Base-by-base conservation (phyloP, 2,888 invertebrate species). In the Oxystoma pomonae region DNA sequence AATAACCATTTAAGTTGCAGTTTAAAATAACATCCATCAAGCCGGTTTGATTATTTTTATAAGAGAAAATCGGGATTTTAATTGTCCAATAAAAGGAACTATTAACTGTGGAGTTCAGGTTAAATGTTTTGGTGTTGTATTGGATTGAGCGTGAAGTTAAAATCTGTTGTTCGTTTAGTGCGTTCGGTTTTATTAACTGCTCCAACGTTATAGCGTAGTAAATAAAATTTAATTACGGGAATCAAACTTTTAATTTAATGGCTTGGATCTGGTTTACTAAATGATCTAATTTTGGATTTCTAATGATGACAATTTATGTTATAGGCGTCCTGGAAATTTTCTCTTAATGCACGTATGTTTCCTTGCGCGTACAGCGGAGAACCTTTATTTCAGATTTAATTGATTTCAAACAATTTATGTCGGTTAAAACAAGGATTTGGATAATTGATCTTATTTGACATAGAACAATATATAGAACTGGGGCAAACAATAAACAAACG, bases 1-100 rank as follows among this genome's bases (percentile, higher is more conserved):
- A 74, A 76, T 76, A 74, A 73, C 71, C 75, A 72, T 73, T 77
- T 76, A 76, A 74, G 75, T 73, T 73, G 76, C 76, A 76, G 76
- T 77, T 77, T 77, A 77, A 77, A 73, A 74, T 75, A 77, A 76
- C 75, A 74, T 71, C 74, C 69, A 72, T 70, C 64, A 53, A 67
- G 70, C 67, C 68, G 66, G 68, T 70, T 70, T 73, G 77, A 76
- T 78, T 78, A 77, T 78, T 78, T 78, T 76, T 71, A 67, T 76
- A 75, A 75, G 74, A 74, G 74, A 75, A 76, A 74, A 73, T 73
- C 66, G 71, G 72, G 69, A 71, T 70, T 76, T 77, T 77, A 75
- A 77, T 77, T 77, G 75, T 73, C 72, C 72, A 73, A 75, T 77
- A 77, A 77, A 77, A 74, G 68, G 67, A 66, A 70, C 71, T 66